Base-by-base conservation (phyloP, 2,888 invertebrate genomes). In the Exocentrus adspersus region DNA sequence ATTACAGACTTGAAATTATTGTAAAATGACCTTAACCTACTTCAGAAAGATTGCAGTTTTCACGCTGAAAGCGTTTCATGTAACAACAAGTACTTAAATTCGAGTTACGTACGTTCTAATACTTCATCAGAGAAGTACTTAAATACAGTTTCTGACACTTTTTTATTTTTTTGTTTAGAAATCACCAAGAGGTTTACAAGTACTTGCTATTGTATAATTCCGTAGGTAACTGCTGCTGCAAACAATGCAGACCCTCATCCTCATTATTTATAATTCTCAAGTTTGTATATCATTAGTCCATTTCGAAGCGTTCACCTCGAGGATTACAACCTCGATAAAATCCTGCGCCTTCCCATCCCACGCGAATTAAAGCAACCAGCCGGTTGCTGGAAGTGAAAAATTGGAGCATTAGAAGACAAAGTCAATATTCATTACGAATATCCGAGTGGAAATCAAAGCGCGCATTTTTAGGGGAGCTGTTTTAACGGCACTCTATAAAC, bases 401-500 rank as follows among this genome's bases (percentile, higher is more conserved):
- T 57, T 57, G 32, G 14, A 28, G 46, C 32, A 45, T 57, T 46
- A 57, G 12, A 32, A 32, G 57, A 57, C 57, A 57, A 57, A 46
- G 57, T 57, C 57, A 57, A 57, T 57, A 57, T 46, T 57, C 57
- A 57, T 57, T 57, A 57, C 46, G 3, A 28, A 57, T 46, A 57
- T 57, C 57, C 30, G 32, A 30, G 46, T 46, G 17, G 32, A 32
- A 57, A 57, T 57, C 57, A 46, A 46, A 53, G 53, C 41, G 52
- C 20, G 19, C 42, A 53, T 60, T 53, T 64, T 60, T 64, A 43
- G 30, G 41, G 42, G 59, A 54, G 51, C 37, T 54, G 60, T 54
- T 63, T 66, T 57, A 66, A 60, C 53, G 30, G 56, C 54, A 53
- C 53, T 62, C 62, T 51, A 66, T 66, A 60, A 63, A 66, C 54